These are phyloP conservation scores for human (Homo sapiens) DNA, from an alignment of 2,113 vertebrate genomes.

Conservation along the genomic window DNA sequence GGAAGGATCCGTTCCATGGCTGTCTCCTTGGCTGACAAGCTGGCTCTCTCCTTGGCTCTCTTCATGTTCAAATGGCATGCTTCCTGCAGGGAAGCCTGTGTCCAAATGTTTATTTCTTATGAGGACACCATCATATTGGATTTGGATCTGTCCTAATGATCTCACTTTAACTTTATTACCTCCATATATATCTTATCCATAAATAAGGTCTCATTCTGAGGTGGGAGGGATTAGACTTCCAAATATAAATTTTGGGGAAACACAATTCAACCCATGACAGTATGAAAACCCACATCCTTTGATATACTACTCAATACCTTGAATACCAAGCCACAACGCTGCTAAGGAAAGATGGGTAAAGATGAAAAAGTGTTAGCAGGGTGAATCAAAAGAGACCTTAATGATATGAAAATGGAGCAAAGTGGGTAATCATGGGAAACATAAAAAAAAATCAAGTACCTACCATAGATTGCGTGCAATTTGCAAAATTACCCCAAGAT, in stretches of 20 bases:
- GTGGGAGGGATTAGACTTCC: neutral
- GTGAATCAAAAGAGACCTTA: neutral
- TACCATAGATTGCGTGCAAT: neutral
- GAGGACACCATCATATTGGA: neutral
- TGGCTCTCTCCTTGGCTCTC: neutral
- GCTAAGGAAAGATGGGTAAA: neutral
- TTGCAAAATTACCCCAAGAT: neutral
- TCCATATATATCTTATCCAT: neutral
- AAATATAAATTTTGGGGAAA: neutral
- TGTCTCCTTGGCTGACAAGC: neutral
- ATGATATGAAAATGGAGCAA: neutral
- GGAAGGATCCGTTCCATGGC: neutral
- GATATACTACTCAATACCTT: neutral
- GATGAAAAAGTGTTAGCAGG: neutral
- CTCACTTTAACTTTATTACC: neutral
- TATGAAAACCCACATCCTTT: neutral
- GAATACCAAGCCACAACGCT: fast-evolving
- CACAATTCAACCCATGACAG: neutral
- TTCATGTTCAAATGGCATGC: fast-evolving
- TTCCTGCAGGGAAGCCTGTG: neutral
- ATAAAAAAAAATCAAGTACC: neutral
- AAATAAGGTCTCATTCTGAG: neutral
- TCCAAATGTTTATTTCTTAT: neutral
- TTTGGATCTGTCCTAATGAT: fast-evolving
- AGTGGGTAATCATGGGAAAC: neutral